A percentile compares a stretch with the other conserved stretches of the same genome.
Conservation (phyloP, 2,888 invertebrate species). For the Asteroscopus sphinx region DNA sequence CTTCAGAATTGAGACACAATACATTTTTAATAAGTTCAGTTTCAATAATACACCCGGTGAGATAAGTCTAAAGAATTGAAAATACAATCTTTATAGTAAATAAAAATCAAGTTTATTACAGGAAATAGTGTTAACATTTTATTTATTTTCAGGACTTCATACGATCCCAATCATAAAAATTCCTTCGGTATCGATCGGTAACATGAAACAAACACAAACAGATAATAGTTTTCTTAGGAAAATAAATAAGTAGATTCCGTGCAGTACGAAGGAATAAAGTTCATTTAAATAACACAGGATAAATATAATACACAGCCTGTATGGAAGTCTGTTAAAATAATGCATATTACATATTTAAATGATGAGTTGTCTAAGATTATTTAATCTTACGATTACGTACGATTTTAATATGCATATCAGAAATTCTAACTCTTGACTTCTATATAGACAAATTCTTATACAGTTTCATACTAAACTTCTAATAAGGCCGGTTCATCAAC, state of each 20-base stretch:
- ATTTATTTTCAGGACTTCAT: not conserved
- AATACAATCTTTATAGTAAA: no score
- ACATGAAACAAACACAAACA: conserved; percentile 17
- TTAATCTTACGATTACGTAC: not conserved
- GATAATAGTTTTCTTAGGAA: not conserved
- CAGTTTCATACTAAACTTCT: not conserved
- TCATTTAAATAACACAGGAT: not conserved
- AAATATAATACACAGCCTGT: not conserved
- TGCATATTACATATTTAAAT: not conserved
- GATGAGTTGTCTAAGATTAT: not conserved
- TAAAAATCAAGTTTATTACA: not conserved
- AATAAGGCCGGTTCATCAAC: no score
- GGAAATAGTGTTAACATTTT: not conserved
- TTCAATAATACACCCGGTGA: no score
- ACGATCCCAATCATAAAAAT: not conserved
- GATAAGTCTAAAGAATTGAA: no score
- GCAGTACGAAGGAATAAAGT: not conserved
- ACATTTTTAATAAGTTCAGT: no score
- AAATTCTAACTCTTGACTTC: not conserved
- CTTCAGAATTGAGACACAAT: no score
- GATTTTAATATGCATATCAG: not conserved
- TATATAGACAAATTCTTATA: no score
- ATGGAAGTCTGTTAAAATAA: not conserved
- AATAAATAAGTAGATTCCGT: not conserved
- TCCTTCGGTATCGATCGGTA: conserved; percentile 1